Base-by-base conservation (phyloP, 1,140 invertebrate genomes). In the Maconellicoccus hirsutus region DNA sequence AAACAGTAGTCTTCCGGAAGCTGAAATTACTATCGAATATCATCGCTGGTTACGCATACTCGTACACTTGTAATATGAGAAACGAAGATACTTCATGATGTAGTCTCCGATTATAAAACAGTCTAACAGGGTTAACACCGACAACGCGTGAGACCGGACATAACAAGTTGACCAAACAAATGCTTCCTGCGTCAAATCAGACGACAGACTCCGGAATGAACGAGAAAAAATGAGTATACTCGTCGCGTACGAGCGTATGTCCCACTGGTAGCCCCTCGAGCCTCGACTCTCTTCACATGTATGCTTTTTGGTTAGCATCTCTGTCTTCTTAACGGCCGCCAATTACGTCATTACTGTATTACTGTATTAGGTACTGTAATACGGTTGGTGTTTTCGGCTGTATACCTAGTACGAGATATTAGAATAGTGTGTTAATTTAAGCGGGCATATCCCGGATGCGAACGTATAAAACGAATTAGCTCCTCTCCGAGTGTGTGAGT, bases 391-490 rank as follows among this genome's bases (percentile, higher is more conserved):
- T 66, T 25, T 26, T 66, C 25, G 61, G 61, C n/a, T n/a, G n/a
- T n/a, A n/a, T 66, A 66, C 61, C 25, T 66, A 66, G n/a, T n/a
- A n/a, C n/a, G n/a, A n/a, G n/a, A n/a, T 23, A 66, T 66, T 66
- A 66, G 61, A 66, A 66, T 66, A 66, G 21, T 25, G 61, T 66
- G 61, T 66, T 66, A 66, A 66, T 66, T 66, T 66, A 66, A 66
- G 61, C 61, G 61, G 61, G 61, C 61, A 66, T 26, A 66, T 66
- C 61, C 61, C 21, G 61, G 61, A 66, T 66, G 61, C 25, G 61
- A 66, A 66, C 61, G 61, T 66, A 66, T 66, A 66, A 66, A 66
- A 66, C 25, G 61, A 66, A 66, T 66, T 66, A 66, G 61, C 61
- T 66, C 61, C 10, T 66, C 61, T 66, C 21, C 52, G 3, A 3